phyloP scores from a whole-genome alignment of 2,113 vertebrate species.

The Hemiscyllium ocellatum region DNA sequence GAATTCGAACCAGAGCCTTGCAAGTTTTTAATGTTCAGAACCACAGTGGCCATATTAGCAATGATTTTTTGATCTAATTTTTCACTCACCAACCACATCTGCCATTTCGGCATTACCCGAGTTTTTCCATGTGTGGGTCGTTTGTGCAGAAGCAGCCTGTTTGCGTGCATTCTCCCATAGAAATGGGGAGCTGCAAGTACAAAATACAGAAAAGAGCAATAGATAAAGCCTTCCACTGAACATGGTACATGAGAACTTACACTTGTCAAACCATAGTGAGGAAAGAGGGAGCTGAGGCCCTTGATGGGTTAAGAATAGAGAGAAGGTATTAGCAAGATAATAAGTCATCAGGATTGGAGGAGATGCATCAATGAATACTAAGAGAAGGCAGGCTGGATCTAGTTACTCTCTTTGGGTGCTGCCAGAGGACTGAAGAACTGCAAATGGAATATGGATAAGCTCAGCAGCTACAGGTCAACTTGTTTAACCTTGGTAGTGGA shows the following conservation, averaged over 20 bases:
- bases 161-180: constrained; percentile 40
- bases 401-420: neutral
- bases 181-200: constrained; percentile 37
- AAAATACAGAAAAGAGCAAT: neutral
- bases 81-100: neutral
- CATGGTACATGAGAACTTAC: too few species aligned
- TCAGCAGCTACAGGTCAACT: neutral
- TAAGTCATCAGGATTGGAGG: neutral
- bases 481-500: neutral
- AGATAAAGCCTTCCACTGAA: neutral
- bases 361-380: neutral
- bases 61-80: neutral
- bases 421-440: neutral
- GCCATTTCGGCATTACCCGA: neutral
- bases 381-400: neutral
- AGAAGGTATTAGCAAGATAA: neutral
- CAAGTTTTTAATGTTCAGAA: neutral
- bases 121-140: neutral
- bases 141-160: constrained; percentile 38
- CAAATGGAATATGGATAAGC: neutral
- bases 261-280: neutral
- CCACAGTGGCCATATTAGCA: neutral
- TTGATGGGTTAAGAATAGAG: neutral
- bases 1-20: neutral
- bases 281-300: neutral